Evolutionary conservation across 2,888 invertebrate species (phyloP), one percentile per base, ranked within the genome.

Genomic region (Apoda limacodes): DNA sequence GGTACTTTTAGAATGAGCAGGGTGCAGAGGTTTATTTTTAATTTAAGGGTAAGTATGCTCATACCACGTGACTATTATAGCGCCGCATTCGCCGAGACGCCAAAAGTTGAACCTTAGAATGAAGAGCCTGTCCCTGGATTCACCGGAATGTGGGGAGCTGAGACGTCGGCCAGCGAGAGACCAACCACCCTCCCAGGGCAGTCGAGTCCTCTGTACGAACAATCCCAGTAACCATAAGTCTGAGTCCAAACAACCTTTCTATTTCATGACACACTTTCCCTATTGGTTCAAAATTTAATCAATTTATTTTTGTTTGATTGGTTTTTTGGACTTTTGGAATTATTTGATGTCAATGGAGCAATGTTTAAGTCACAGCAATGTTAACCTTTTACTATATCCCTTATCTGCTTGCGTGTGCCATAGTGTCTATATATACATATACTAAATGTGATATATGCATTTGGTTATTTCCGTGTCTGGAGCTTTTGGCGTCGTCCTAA

Each of bases 41-140:
- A 27, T 30, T 20, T 29, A 28, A n/a, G n/a, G 45, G 47, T 47
- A 46, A 53, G 63, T 61, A 52, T 58, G 61, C 64, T 75, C 58
- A 72, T 68, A 55, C 54, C 63, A 55, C 55, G 53, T 69, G 51
- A 68, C 64, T 78, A 65, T 78, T 80, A 72, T 87, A 95, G 95
- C 95, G 67, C 95, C 95, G 52, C 95, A 96, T 81, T 96, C 95
- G 72, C 96, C 96, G 60, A 88, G 95, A 65, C 89, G 95, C 42
- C 95, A 95, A 85, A 93, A 95, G 83, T 85, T 97, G 81, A 95
- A 96, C 83, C 88, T 96, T 74, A 88, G 96, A 68, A 97, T 97
- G 97, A 97, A 98, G 87, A 95, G 95, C 68, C 87, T 97, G 55
- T 97, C 96, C 40, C 82, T 97, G 86, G 97, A 97, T 74, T 95